These are phyloP conservation scores for Ophthalmolycus amberensis DNA, from an alignment of 2,113 vertebrate genomes.

Conservation along the genomic window DNA sequence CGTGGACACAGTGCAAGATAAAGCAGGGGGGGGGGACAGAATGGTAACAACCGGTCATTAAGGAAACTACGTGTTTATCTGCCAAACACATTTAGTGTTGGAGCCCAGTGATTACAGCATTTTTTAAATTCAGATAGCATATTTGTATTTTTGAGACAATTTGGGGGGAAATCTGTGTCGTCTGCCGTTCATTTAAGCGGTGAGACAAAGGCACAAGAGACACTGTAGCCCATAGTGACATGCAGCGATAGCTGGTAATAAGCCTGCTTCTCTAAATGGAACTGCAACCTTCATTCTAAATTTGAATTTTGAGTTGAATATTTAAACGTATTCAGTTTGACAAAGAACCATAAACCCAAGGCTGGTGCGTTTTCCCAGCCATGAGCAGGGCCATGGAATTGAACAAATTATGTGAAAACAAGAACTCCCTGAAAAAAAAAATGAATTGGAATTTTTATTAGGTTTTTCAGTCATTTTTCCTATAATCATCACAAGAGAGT, in stretches of 20 bases:
- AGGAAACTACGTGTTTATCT: not conserved
- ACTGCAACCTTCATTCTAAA: not conserved
- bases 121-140: not conserved
- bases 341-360: not conserved
- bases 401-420: not conserved
- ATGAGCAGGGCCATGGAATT: not conserved
- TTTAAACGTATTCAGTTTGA: not conserved
- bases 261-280: not conserved
- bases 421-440: not conserved
- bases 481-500: not conserved
- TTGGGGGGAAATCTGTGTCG: not conserved
- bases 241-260: not conserved
- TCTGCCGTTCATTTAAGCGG: not conserved
- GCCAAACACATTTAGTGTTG: not conserved
- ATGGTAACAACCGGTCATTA: not conserved
- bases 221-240: not conserved
- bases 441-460: not conserved
- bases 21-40: not conserved
- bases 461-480: not conserved
- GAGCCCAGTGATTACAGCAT: not conserved
- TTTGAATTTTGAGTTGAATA: not conserved
- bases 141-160: not conserved
- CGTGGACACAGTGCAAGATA: not conserved
- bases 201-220: not conserved
- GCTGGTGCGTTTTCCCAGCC: not conserved